Conservation (phyloP, 2,888 invertebrate genomes). For the Odontocolon sp. region DNA sequence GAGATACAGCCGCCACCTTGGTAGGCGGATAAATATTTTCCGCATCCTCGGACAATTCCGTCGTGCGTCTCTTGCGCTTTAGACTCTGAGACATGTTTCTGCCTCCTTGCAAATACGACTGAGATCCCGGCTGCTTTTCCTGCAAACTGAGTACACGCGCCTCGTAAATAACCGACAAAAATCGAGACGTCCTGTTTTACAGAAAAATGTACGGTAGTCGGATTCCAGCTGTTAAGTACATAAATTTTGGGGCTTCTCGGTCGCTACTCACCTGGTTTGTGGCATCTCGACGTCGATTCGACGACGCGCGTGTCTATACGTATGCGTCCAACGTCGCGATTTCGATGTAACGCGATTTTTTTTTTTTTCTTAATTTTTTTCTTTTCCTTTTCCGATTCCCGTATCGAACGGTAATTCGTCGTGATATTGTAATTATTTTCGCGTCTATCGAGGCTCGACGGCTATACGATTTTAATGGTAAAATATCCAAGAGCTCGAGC, state of each 20-base stretch:
- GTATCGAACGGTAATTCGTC: constrained; percentile 13
- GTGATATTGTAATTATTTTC: constrained; percentile 26
- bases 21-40: constrained; percentile 79
- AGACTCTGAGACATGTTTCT: constrained; percentile 69
- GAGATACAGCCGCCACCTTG: constrained; percentile 72
- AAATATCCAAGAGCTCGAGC: constrained; percentile 67
- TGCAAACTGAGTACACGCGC: constrained; percentile 77
- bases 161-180: too few species aligned
- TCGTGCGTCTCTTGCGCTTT: constrained; percentile 76
- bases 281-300: constrained; percentile 75
- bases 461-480: constrained; percentile 28
- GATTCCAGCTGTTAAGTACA: too few species aligned
- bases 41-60: constrained; percentile 77
- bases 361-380: too few species aligned
- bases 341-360: too few species aligned
- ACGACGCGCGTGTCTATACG: constrained; percentile 72
- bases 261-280: constrained; percentile 76
- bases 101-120: constrained; percentile 72
- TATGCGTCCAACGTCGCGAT: too few species aligned
- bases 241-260: too few species aligned
- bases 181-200: too few species aligned
- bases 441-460: background rate
- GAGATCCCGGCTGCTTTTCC: constrained; percentile 73
- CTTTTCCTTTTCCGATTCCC: constrained; percentile 32
- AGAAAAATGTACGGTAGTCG: too few species aligned